Conservation (phyloP, 2,797 vertebrate genomes). For the Trachops cirrhosus region DNA sequence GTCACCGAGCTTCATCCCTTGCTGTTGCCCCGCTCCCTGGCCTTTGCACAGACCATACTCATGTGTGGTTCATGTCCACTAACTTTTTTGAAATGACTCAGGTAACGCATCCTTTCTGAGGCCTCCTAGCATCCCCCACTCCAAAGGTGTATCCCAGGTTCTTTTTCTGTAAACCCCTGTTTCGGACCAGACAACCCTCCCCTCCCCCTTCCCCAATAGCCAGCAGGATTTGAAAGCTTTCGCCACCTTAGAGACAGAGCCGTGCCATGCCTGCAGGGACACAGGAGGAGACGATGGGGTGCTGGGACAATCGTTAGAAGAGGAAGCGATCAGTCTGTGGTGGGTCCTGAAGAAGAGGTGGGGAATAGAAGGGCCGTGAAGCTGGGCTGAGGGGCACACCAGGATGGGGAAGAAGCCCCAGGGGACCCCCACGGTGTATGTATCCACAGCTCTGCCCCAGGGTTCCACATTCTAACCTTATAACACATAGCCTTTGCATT, state of each 20-base stretch:
- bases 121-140: not conserved
- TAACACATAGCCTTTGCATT: not conserved
- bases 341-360: not conserved
- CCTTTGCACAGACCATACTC: not conserved
- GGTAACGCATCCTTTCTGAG: not conserved
- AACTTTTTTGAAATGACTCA: not conserved
- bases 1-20: not conserved
- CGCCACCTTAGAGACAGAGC: not conserved
- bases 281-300: not conserved
- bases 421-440: fast-evolving
- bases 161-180: not conserved
- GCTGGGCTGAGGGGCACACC: not conserved
- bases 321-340: not conserved
- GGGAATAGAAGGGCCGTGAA: not conserved
- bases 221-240: not conserved
- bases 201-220: not conserved
- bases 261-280: not conserved
- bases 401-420: not conserved
- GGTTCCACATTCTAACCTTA: not conserved
- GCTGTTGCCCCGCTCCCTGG: not conserved
- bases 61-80: not conserved
- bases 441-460: not conserved
- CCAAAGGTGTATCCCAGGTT: not conserved
- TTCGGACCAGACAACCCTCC: too few relatives aligned
- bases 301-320: not conserved